Conservation (phyloP, 2,113 vertebrate genomes). For the Nycticryphes semicollaris region DNA sequence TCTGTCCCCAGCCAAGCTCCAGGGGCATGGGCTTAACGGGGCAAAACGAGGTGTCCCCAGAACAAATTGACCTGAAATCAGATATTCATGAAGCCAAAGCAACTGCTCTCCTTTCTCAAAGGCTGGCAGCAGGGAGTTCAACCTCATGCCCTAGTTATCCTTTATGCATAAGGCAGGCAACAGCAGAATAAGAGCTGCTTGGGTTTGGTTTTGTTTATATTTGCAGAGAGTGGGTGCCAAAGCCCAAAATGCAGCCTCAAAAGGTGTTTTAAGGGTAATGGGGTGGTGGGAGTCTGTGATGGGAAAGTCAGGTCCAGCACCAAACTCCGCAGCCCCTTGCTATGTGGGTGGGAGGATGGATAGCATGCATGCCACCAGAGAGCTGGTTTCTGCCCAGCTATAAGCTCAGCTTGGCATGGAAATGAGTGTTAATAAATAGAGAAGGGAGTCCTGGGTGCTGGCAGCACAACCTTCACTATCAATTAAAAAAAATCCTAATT, state of each 20-base stretch:
- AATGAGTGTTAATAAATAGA: background rate
- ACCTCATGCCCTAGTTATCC: background rate
- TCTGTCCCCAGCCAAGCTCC: background rate
- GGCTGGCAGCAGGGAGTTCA: background rate
- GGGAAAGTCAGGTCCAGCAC: background rate
- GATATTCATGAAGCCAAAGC: background rate
- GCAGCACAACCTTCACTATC: background rate
- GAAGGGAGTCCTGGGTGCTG: background rate
- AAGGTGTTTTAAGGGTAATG: background rate
- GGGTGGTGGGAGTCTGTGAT: background rate
- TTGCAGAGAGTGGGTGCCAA: fast-evolving
- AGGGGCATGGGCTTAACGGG: background rate
- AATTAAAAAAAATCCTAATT: background rate
- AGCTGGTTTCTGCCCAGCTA: fast-evolving
- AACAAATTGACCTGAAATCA: background rate
- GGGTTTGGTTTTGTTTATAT: background rate
- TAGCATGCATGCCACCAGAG: background rate
- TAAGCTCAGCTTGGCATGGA: fast-evolving
- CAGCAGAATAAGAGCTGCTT: background rate
- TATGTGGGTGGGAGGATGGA: fast-evolving
- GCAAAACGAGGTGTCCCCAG: background rate
- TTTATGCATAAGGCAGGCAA: background rate
- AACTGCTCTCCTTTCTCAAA: background rate
- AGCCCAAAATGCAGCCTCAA: background rate
- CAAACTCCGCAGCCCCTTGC: background rate